Evolutionary conservation across 1,140 invertebrate species (phyloP).

Genomic region (Whitmania pigra): DNA sequence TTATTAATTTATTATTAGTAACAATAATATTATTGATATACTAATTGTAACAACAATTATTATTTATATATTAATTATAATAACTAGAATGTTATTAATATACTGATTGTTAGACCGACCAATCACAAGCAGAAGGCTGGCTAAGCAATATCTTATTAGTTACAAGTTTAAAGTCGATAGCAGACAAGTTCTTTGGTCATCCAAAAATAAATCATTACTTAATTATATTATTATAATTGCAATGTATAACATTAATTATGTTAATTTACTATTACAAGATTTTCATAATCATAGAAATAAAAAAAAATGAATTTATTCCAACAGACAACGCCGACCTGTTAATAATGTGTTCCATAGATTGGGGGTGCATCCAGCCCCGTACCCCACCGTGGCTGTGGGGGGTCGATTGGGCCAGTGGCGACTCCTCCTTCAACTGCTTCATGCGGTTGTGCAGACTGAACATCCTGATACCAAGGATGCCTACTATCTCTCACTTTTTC

Average conservation of each 20-base stretch:
- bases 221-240: background rate
- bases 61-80: no score
- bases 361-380: background rate
- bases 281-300: background rate
- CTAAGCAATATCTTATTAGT: no score
- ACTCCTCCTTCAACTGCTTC: conserved; percentile 8
- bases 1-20: background rate
- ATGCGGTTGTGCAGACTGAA: conserved; percentile 8
- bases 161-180: no score
- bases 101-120: no score
- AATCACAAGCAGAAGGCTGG: no score
- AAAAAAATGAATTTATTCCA: background rate
- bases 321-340: background rate
- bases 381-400: background rate
- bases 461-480: background rate
- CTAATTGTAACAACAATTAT: no score
- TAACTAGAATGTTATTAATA: no score
- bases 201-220: background rate
- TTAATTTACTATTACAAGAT: no score
- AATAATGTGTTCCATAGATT: background rate
- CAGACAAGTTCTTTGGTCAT: no score
- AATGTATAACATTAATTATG: no score
- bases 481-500: background rate
- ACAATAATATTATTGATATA: background rate
- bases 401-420: background rate